These are phyloP conservation scores for Chromobotia macracanthus DNA, from an alignment of 2,797 vertebrate genomes.

Conservation along the genomic window DNA sequence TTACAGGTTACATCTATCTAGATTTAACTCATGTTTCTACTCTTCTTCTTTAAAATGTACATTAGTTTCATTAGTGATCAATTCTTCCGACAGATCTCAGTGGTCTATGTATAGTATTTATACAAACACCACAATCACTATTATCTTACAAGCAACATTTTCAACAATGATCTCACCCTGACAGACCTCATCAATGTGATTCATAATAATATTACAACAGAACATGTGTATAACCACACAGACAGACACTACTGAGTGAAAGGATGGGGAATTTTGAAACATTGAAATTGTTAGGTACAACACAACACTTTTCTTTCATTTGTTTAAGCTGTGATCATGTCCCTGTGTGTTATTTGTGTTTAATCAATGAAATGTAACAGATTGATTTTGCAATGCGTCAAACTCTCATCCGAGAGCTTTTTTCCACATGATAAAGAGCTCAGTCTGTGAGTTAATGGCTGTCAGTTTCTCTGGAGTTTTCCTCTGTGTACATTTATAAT, in stretches of 20 bases:
- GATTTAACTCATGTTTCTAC: neutral
- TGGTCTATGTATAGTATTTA: too few species aligned
- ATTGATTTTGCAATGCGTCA: conserved; percentile 15
- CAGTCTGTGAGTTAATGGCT: neutral
- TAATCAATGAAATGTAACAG: neutral
- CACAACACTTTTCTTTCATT: too few species aligned
- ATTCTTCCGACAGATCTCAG: too few species aligned
- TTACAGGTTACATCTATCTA: neutral
- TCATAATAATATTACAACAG: too few species aligned
- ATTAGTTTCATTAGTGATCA: too few species aligned
- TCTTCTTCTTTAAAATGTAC: too few species aligned
- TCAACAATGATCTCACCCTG: too few species aligned
- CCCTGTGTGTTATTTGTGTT: conserved; percentile 18
- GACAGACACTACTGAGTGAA: neutral
- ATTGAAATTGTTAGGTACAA: neutral
- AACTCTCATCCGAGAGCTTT: neutral
- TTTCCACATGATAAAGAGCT: neutral
- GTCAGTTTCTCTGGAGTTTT: neutral
- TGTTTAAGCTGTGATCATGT: conserved; percentile 5
- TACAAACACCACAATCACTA: neutral
- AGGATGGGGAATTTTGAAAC: neutral
- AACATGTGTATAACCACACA: neutral
- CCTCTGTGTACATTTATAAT: neutral
- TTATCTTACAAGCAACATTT: too few species aligned
- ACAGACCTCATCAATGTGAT: too few species aligned